Evolutionary conservation across 2,113 vertebrate genomes (phyloP), one percentile per base, ranked within the genome.

Genomic region (Clarias gariepinus): DNA sequence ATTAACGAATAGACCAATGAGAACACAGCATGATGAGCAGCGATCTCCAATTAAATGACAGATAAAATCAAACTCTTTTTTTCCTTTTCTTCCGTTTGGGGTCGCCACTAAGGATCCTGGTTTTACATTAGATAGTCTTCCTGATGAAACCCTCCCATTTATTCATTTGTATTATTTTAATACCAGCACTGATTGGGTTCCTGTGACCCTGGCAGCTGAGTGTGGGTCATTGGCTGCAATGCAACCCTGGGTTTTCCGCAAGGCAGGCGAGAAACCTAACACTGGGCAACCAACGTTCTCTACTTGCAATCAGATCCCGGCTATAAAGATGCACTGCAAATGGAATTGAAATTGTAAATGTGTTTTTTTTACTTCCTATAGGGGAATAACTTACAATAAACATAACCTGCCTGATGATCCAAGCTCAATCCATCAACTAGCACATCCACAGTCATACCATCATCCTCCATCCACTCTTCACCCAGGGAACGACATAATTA

Each of bases 1-100:
- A 83, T 90, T 81, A 74, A 81, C 53, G 86, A 73, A 82, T 30
- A 33, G 30, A 85, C 88, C 88, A 89, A 89, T 89, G 64, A 85
- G 86, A 85, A 68, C 73, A 3, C 73, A 83, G 86, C 83, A 73
- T 84, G 77, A 81, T 68, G 60, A 53, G 28, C 18, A 68, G 71
- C 71, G 78, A 84, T 55, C 9, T 76, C 73, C 41, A 74, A 52
- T 74, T 74, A 74, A 52, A 47, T 74, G 77, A 30, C 85, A 71
- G 85, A 85, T 89, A 87, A 89, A 78, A 87, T 11, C 81, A 25
- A 66, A 82, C 6, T 28, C 3, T 81, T 57, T 76, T 57, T 68
- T 3, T 28, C 7, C 0, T 47, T 47, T 47, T 47, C 7, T 47
- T 7, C 41, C 41, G 3, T 41, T 41, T 41, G 41, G 41, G 4